Evolutionary conservation across 2,888 invertebrate species (phyloP).

Genomic region (Cheilosia soror): DNA sequence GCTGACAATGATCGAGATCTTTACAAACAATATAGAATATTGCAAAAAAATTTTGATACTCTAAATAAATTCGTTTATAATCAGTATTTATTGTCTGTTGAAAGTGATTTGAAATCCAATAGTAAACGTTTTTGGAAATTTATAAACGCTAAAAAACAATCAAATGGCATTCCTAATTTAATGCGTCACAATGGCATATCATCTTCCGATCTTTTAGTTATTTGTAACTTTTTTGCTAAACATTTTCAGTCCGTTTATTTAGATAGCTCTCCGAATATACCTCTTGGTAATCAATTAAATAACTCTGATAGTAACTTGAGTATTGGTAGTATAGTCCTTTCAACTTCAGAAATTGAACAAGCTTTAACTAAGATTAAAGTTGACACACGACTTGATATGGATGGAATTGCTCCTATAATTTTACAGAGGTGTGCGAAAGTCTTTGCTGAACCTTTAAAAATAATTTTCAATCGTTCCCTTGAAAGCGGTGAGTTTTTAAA

Average conservation of each 20-base stretch:
- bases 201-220: background rate
- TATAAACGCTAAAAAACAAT: background rate
- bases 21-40: background rate
- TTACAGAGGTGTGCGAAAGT: background rate
- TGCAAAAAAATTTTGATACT: constrained; percentile 1
- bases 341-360: background rate
- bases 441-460: background rate
- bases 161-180: background rate
- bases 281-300: background rate
- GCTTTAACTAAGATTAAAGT: background rate
- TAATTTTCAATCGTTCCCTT: too few relatives aligned
- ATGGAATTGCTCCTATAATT: background rate
- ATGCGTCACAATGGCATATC: background rate
- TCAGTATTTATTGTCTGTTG: background rate
- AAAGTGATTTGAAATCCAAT: background rate
- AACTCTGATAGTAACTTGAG: background rate
- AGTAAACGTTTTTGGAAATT: background rate
- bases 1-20: background rate
- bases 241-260: background rate
- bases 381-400: background rate
- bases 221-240: constrained; percentile 2
- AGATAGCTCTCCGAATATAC: background rate
- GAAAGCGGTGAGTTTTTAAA: too few relatives aligned
- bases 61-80: background rate
- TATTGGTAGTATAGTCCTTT: background rate